Percentiles rank a stretch among this genome's conserved stretches.
These are phyloP conservation scores for Scytalopus superciliaris DNA, from an alignment of 2,113 vertebrate genomes.

Conservation along the genomic window DNA sequence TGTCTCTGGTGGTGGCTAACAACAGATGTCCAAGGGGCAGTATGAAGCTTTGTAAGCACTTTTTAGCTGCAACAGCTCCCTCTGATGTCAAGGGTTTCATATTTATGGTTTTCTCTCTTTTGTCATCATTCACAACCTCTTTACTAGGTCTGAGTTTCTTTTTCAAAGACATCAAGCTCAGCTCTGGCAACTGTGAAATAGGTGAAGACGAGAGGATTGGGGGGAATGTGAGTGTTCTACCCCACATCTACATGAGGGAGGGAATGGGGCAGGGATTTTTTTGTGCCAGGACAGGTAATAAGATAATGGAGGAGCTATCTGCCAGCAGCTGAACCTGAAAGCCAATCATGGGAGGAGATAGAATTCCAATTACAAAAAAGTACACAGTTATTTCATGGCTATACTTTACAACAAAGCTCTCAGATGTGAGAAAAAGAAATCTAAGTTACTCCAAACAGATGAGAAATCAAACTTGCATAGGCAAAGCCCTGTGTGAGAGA, in stretches of 20 bases:
- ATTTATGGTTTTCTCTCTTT: not conserved
- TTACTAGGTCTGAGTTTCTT: not conserved
- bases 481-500: not conserved
- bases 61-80: not conserved
- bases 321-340: not conserved
- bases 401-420: not conserved
- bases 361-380: not conserved
- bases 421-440: not conserved
- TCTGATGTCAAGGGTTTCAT: not conserved
- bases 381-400: not conserved
- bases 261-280: not conserved
- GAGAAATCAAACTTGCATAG: not conserved
- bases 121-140: not conserved
- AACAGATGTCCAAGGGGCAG: not conserved
- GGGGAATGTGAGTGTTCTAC: not conserved
- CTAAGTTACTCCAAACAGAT: not conserved
- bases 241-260: accelerated
- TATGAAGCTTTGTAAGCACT: not conserved
- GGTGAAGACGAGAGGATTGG: not conserved
- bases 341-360: not conserved
- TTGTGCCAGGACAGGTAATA: not conserved
- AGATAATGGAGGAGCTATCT: not conserved
- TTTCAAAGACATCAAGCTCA: not conserved
- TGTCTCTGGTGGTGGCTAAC: not conserved
- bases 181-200: not conserved